Conservation (phyloP, 1,140 invertebrate genomes). For the Galleria mellonella region DNA sequence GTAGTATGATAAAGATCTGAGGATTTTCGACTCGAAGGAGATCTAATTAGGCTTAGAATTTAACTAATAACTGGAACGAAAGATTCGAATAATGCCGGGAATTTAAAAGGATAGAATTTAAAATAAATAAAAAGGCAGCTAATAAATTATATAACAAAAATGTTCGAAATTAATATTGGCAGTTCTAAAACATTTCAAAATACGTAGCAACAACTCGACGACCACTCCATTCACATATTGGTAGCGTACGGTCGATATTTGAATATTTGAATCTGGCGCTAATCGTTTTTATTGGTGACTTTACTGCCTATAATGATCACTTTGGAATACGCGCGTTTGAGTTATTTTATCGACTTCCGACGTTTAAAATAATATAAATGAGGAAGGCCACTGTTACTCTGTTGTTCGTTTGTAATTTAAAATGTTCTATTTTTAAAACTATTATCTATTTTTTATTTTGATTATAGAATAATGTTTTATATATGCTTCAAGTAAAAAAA, state of each 20-base stretch:
- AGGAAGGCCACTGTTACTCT: background rate
- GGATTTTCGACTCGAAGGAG: too few species aligned
- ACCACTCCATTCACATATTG: slow-evolving; percentile 32
- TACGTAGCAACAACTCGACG: background rate
- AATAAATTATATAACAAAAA: too few species aligned
- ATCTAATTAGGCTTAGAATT: too few species aligned
- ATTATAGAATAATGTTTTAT: too few species aligned
- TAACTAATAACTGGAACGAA: too few species aligned
- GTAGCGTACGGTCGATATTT: slow-evolving; percentile 34
- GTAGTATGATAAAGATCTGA: too few species aligned
- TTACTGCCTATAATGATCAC: slow-evolving; percentile 62
- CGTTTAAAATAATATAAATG: slow-evolving; percentile 8
- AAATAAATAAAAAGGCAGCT: too few species aligned
- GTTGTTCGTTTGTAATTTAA: background rate
- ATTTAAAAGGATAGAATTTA: too few species aligned
- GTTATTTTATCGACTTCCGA: slow-evolving; percentile 11
- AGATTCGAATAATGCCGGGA: too few species aligned
- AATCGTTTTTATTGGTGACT: slow-evolving; percentile 65
- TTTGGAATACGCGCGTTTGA: slow-evolving; percentile 24
- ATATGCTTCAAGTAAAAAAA: too few species aligned
- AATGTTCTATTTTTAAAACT: background rate
- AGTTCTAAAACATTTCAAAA: slow-evolving; percentile 1
- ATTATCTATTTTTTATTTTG: too few species aligned
- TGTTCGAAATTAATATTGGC: background rate
- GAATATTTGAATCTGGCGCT: slow-evolving; percentile 56